phyloP scores from a whole-genome alignment of 2,113 vertebrate species.

The Lampris megalopsis region DNA sequence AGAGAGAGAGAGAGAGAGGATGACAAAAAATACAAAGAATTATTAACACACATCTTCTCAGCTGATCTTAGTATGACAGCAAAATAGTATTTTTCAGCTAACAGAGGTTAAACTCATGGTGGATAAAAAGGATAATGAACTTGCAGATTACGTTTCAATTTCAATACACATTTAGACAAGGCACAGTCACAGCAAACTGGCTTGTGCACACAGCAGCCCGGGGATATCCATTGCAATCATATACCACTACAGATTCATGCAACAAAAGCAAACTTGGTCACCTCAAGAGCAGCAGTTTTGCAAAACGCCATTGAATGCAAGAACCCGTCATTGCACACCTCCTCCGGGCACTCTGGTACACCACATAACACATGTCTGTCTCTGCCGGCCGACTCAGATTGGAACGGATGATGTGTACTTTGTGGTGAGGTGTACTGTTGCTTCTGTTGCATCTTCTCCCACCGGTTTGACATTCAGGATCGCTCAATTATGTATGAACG shows the following conservation, averaged over 20 bases:
- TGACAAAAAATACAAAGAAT: neutral
- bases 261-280: conserved; percentile 10
- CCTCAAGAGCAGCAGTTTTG: conserved; percentile 59
- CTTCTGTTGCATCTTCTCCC: conserved; percentile 84
- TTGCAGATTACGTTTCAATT: too few relatives aligned
- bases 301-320: conserved; percentile 36
- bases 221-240: too few relatives aligned
- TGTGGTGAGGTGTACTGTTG: conserved; percentile 79
- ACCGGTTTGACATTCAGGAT: conserved; percentile 88
- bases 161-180: too few relatives aligned
- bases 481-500: conserved; percentile 89
- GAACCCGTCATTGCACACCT: conserved; percentile 67
- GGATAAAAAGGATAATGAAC: too few relatives aligned
- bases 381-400: conserved; percentile 52
- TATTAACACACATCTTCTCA: neutral
- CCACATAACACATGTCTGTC: conserved; percentile 79
- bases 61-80: too few relatives aligned
- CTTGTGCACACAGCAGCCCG: too few relatives aligned
- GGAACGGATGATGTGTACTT: conserved; percentile 68
- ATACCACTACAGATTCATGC: neutral
- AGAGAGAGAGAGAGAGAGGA: neutral
- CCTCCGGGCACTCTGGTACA: conserved; percentile 70
- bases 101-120: too few relatives aligned
- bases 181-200: too few relatives aligned
- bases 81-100: too few relatives aligned